Conservation (phyloP, 2,888 invertebrate genomes). For the Hirtodrosophila cameraria region DNA sequence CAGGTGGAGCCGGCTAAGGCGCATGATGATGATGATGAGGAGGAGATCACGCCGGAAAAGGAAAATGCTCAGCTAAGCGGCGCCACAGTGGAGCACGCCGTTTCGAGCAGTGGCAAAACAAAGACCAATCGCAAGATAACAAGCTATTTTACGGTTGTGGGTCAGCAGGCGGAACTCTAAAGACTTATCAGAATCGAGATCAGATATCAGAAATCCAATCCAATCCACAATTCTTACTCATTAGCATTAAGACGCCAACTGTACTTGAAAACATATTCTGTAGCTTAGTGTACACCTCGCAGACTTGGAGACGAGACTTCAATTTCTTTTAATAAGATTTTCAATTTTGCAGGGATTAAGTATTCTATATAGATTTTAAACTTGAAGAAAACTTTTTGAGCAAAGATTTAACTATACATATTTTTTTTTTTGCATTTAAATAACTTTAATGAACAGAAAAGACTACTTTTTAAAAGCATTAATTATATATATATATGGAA, state of each 20-base stretch:
- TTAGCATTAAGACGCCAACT: constrained; percentile 64
- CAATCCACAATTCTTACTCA: constrained; percentile 60
- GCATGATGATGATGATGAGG: constrained; percentile 42
- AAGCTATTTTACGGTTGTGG: constrained; percentile 81
- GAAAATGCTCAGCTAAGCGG: constrained; percentile 59
- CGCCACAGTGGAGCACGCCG: constrained; percentile 27
- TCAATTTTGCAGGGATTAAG: constrained; percentile 71
- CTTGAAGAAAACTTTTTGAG: constrained; percentile 7
- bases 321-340: constrained; percentile 37
- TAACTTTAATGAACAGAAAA: constrained; percentile 59
- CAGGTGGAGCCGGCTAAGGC: constrained; percentile 68
- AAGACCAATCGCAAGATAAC: constrained; percentile 76
- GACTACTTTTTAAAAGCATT: constrained; percentile 75
- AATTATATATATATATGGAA: constrained; percentile 44
- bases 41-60: constrained; percentile 64
- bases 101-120: constrained; percentile 53
- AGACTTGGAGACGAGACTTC: constrained; percentile 49
- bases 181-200: constrained; percentile 67
- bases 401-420: constrained; percentile 7
- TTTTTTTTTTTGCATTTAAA: constrained; percentile 44
- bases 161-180: constrained; percentile 79
- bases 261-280: constrained; percentile 65
- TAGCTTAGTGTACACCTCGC: constrained; percentile 65
- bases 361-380: constrained; percentile 60
- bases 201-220: no score